Evolutionary conservation across 2,113 vertebrate species (phyloP).

Genomic region (Urocitellus parryii): DNA sequence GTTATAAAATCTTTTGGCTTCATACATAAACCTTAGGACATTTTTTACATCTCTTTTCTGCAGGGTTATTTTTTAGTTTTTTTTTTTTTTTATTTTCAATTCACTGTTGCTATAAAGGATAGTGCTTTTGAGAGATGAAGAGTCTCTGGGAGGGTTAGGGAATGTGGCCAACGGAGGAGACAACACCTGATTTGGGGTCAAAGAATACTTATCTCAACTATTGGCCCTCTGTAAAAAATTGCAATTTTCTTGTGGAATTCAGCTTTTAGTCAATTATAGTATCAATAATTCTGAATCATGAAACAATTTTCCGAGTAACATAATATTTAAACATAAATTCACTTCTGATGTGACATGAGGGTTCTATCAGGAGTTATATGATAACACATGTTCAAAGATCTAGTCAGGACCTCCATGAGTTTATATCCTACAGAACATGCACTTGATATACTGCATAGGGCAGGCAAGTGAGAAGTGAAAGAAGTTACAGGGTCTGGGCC

Average conservation of each 20-base stretch:
- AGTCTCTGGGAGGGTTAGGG: no score
- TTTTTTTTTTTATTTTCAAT: neutral
- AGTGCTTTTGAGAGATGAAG: neutral
- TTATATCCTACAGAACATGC: neutral
- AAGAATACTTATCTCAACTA: neutral
- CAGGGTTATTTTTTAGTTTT: neutral
- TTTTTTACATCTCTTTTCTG: neutral
- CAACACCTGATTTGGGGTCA: no score
- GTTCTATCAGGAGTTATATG: neutral
- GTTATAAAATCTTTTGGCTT: neutral
- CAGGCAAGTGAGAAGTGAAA: neutral
- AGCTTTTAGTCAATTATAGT: neutral
- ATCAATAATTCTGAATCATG: neutral
- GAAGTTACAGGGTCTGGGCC: neutral
- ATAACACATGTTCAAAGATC: neutral
- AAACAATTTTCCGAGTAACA: neutral
- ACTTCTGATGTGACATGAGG: neutral
- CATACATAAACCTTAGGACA: neutral
- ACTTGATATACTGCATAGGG: neutral
- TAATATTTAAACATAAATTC: neutral
- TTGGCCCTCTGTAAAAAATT: neutral
- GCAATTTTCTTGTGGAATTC: neutral
- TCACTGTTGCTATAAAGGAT: neutral
- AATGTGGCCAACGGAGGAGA: neutral
- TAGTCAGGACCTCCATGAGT: neutral